Percentiles rank a stretch among this genome's conserved stretches.
phyloP scores from a whole-genome alignment of 2,888 invertebrate genomes.

The Baronia brevicornis region DNA sequence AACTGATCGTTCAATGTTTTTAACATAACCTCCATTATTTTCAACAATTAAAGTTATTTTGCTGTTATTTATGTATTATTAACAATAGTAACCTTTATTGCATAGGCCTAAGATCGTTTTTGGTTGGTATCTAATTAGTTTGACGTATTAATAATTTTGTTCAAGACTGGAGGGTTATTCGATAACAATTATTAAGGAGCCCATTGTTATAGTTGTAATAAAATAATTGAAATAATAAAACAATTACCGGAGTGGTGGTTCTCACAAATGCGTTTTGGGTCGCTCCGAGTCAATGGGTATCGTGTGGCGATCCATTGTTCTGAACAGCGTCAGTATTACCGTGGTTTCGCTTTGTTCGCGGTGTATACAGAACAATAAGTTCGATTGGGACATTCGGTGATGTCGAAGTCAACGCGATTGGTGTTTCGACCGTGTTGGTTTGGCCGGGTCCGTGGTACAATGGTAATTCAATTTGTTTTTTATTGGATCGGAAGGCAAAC shows the following conservation, averaged over 20 bases:
- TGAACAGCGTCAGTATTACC: slow-evolving; percentile 1
- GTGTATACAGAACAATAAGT: not conserved
- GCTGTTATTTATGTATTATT: too few relatives aligned
- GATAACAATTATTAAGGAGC: slow-evolving; percentile 26
- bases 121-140: too few relatives aligned
- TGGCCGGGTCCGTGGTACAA: too few relatives aligned
- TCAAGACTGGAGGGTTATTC: slow-evolving; percentile 22
- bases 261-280: slow-evolving; percentile 19
- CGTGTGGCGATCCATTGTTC: slow-evolving; percentile 24
- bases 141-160: slow-evolving; percentile 11
- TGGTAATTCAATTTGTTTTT: too few relatives aligned
- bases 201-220: slow-evolving; percentile 17
- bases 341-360: not conserved
- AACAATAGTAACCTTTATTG: too few relatives aligned
- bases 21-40: slow-evolving; percentile 18
- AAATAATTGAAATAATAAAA: slow-evolving; percentile 31
- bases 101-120: too few relatives aligned
- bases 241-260: slow-evolving; percentile 24
- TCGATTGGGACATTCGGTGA: not conserved
- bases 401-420: too few relatives aligned
- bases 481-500: too few relatives aligned
- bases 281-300: slow-evolving; percentile 25
- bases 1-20: slow-evolving; percentile 19
- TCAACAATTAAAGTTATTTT: slow-evolving; percentile 3
- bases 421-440: too few relatives aligned